Evolutionary conservation across 2,888 invertebrate genomes (phyloP).

Genomic region (Tryphoninae sp.): DNA sequence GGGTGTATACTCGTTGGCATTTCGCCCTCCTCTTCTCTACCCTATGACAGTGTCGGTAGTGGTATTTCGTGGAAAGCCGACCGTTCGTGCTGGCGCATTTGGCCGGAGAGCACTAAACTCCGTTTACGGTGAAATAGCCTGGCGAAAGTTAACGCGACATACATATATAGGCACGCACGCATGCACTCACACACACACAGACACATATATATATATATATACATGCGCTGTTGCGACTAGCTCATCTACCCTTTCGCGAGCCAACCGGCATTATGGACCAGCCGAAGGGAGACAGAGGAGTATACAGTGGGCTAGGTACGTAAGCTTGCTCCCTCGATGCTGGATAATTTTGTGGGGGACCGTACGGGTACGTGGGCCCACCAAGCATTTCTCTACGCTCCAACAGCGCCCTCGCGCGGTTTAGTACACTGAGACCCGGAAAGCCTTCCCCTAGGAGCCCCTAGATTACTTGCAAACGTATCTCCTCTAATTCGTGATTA

Average conservation of each 20-base stretch:
- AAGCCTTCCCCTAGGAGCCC: conserved; percentile 46
- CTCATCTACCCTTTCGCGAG: conserved; percentile 40
- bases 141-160: conserved; percentile 68
- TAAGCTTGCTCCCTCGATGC: conserved; percentile 42
- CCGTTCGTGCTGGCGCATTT: conserved; percentile 63
- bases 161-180: conserved; percentile 27
- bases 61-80: conserved; percentile 54
- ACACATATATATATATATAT: not conserved
- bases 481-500: conserved; percentile 59
- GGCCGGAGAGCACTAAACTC: conserved; percentile 66
- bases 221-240: too few relatives aligned
- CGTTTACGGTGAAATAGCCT: conserved; percentile 68
- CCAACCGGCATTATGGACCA: conserved; percentile 27
- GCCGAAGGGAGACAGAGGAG: not conserved
- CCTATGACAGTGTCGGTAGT: conserved; percentile 46
- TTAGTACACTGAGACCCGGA: conserved; percentile 35
- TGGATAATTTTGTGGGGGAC: conserved; percentile 45
- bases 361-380: conserved; percentile 24
- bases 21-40: conserved; percentile 14
- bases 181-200: not conserved
- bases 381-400: not conserved
- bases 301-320: conserved; percentile 13
- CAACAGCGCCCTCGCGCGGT: conserved; percentile 19
- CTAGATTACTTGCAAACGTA: conserved; percentile 51
- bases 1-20: conserved; percentile 34